These are phyloP conservation scores for Oligia latruncula DNA, from an alignment of 2,888 invertebrate genomes.

Conservation along the genomic window DNA sequence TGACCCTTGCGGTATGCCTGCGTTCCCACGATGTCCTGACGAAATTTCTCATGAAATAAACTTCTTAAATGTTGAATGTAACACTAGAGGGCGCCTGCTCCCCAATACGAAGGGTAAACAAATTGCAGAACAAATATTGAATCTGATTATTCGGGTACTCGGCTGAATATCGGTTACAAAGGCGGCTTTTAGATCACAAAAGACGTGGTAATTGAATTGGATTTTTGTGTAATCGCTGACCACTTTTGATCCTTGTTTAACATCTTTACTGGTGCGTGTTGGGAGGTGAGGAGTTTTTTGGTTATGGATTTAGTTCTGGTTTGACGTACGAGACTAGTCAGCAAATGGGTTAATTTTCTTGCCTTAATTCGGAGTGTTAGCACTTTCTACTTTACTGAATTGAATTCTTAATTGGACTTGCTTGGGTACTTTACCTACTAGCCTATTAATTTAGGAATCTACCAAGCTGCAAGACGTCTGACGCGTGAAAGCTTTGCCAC, in stretches of 20 bases:
- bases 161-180: conserved; percentile 72
- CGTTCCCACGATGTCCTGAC: conserved; percentile 88
- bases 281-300: conserved; percentile 64
- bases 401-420: conserved; percentile 1
- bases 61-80: conserved; percentile 76
- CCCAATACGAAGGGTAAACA: conserved; percentile 78
- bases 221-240: conserved; percentile 83
- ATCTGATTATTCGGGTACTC: conserved; percentile 84
- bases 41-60: conserved; percentile 84
- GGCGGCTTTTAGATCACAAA: conserved; percentile 88
- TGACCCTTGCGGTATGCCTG: conserved; percentile 81
- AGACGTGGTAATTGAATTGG: conserved; percentile 86
- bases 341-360: conserved; percentile 38
- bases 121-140: conserved; percentile 87
- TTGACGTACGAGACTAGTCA: conserved; percentile 23
- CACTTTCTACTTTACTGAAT: conserved; percentile 37
- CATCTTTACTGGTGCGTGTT: conserved; percentile 71
- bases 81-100: conserved; percentile 82
- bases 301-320: conserved; percentile 49
- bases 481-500: background rate
- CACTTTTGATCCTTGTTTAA: conserved; percentile 84
- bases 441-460: conserved; percentile 8
- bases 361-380: conserved; percentile 39
- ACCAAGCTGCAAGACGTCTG: conserved; percentile 3
- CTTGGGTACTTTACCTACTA: conserved; percentile 5